Percentiles rank a stretch among this genome's conserved stretches.
Evolutionary conservation across 2,888 invertebrate genomes (phyloP).

Genomic region (Flabesymbios commensalis): DNA sequence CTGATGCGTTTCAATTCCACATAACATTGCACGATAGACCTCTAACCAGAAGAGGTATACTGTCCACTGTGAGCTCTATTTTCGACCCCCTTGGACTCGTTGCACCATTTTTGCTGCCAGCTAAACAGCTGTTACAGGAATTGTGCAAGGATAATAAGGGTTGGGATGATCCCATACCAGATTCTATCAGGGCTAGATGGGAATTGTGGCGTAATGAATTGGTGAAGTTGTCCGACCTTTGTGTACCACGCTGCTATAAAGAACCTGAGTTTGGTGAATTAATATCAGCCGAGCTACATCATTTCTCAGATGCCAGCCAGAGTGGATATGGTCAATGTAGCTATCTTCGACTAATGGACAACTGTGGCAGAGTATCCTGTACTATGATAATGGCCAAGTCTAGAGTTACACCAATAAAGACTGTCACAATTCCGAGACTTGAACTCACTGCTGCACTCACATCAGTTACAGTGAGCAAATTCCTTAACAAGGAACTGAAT

Average conservation of each 20-base stretch:
- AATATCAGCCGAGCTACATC: not conserved
- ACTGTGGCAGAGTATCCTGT: not conserved
- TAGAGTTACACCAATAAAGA: slow-evolving; percentile 32
- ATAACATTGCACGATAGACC: slow-evolving; percentile 30
- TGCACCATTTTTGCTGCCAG: slow-evolving; percentile 29
- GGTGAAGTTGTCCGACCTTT: not conserved
- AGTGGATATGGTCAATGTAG: slow-evolving; percentile 5
- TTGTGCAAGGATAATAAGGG: slow-evolving; percentile 17
- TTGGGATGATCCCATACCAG: slow-evolving; percentile 34
- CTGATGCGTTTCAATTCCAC: slow-evolving; percentile 32
- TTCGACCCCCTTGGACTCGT: slow-evolving; percentile 39
- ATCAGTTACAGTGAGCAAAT: slow-evolving; percentile 2
- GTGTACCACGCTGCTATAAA: slow-evolving; percentile 10
- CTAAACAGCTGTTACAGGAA: slow-evolving; percentile 32
- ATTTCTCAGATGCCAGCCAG: slow-evolving; percentile 12
- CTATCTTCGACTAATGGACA: not conserved
- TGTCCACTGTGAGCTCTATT: slow-evolving; percentile 32
- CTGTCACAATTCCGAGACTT: slow-evolving; percentile 31
- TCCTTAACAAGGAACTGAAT: not conserved
- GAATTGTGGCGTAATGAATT: slow-evolving; percentile 1
- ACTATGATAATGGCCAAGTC: slow-evolving; percentile 20
- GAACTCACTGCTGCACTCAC: slow-evolving; percentile 32
- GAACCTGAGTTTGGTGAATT: slow-evolving; percentile 1
- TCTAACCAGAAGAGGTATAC: slow-evolving; percentile 31
- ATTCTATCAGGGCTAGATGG: not conserved